Base-by-base conservation (phyloP, 2,113 vertebrate species). In the Anoura caudifer region DNA sequence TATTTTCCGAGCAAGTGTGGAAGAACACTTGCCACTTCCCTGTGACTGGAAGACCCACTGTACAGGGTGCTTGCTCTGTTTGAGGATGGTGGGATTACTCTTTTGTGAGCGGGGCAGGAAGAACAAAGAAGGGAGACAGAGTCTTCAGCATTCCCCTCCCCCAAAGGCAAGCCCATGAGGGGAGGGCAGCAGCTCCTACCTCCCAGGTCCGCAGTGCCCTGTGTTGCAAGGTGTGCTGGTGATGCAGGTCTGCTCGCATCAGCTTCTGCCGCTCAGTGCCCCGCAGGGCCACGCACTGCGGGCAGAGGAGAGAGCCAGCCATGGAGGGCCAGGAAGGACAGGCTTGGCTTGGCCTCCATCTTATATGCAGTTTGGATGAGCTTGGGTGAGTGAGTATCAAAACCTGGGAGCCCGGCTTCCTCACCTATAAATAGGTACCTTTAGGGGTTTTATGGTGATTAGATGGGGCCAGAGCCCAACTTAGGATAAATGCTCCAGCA, bases 201-300 rank as follows among this genome's bases (percentile, higher is more conserved):
- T 98, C 98, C 99, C 99, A 99, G 77, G 97, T 97, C 2, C 43
- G 81, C 92, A 99, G 94, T 0, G 95, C 96, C 75, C 97, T 98
- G 92, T 89, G 96, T 54, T 99, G 98, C 76, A 99, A 67, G 0
- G 12, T 12, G 38, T 8, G 98, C 75, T 0, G 94, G 97, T 98
- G 97, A 41, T 98, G 98, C 14, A 38, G 7, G 4, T 98, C 98
- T 3, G 99, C 99, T 13, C 50, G 96, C n/a, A 69, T 73, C 85
- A 81, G 61, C 97, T 98, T 99, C 84, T 94, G 97, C 70, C 97
- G 97, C 65, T 99, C 99, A 0, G 98, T 96, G 7, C 77, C 82
- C 41, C 15, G 87, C 89, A 98, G 96, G 47, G 87, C 79, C 72
- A 98, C 47, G 2, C 98, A 94, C 99, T 99, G 22, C 0, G 28